phyloP scores from a whole-genome alignment of 2,113 vertebrate species.

The Aphyosemion australe region DNA sequence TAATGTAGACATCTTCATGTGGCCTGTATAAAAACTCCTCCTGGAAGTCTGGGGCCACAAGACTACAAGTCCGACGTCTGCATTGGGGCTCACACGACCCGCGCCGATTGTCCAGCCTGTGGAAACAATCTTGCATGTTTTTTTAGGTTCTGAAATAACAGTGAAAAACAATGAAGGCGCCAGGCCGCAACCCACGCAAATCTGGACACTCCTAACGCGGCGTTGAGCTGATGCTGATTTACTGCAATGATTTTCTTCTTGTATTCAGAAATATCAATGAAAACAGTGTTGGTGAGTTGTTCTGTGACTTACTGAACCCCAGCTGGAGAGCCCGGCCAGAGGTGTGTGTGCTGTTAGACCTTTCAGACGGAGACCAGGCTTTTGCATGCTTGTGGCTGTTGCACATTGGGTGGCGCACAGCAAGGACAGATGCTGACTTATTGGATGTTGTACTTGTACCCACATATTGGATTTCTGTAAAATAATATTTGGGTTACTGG shows the following conservation, averaged over 20 bases:
- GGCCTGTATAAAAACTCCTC: constrained; percentile 42
- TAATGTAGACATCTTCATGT: constrained; percentile 38
- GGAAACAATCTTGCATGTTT: constrained; percentile 52
- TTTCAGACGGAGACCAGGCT: constrained; percentile 51
- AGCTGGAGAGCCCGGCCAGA: constrained; percentile 38
- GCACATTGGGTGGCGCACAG: constrained; percentile 68
- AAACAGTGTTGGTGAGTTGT: constrained; percentile 43
- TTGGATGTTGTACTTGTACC: constrained; percentile 72
- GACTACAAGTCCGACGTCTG: constrained; percentile 22
- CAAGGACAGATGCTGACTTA: constrained; percentile 53
- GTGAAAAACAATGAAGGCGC: constrained; percentile 65
- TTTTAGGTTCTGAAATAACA: constrained; percentile 64
- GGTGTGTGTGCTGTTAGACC: constrained; percentile 51
- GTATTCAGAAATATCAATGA: constrained; percentile 30
- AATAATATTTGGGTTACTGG: constrained; percentile 75
- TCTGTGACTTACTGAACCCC: constrained; percentile 51
- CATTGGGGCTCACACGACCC: constrained; percentile 44
- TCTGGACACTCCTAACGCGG: constrained; percentile 57
- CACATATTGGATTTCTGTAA: constrained; percentile 69
- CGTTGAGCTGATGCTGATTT: constrained; percentile 27
- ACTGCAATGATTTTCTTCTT: constrained; percentile 33
- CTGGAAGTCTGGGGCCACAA: constrained; percentile 40
- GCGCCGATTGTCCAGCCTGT: constrained; percentile 40
- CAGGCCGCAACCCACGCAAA: constrained; percentile 53
- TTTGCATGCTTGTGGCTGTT: constrained; percentile 39